phyloP scores from a whole-genome alignment of 2,797 vertebrate species.

The Sciurus vulgaris region DNA sequence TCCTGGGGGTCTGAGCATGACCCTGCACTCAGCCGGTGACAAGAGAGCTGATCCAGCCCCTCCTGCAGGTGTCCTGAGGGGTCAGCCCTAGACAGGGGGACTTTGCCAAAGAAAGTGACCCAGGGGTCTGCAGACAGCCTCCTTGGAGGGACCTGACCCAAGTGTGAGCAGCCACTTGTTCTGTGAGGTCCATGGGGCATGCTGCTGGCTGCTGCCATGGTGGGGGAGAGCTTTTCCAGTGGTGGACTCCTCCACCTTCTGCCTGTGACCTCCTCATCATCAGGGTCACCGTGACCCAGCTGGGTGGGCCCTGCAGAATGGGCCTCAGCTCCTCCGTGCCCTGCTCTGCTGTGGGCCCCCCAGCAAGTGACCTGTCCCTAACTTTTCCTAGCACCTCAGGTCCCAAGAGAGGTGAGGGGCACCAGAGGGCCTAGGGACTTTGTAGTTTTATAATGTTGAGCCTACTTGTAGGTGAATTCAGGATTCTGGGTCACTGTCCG shows the following conservation, averaged over 20 bases:
- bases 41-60: background rate
- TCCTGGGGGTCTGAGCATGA: background rate
- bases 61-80: background rate
- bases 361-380: background rate
- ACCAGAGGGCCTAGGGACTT: background rate
- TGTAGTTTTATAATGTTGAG: background rate
- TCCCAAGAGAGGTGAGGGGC: background rate
- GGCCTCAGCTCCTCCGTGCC: background rate
- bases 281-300: background rate
- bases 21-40: background rate
- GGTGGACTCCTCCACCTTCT: background rate
- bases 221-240: background rate
- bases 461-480: background rate
- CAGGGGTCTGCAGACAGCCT: background rate
- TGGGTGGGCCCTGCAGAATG: background rate
- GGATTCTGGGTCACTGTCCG: background rate
- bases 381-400: background rate
- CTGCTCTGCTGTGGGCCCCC: background rate
- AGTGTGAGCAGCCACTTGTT: background rate
- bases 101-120: background rate
- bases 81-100: background rate
- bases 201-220: background rate
- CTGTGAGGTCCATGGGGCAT: fast-evolving
- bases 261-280: background rate
- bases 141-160: background rate